phyloP scores from a whole-genome alignment of 2,113 vertebrate species.

The Otus sunia region DNA sequence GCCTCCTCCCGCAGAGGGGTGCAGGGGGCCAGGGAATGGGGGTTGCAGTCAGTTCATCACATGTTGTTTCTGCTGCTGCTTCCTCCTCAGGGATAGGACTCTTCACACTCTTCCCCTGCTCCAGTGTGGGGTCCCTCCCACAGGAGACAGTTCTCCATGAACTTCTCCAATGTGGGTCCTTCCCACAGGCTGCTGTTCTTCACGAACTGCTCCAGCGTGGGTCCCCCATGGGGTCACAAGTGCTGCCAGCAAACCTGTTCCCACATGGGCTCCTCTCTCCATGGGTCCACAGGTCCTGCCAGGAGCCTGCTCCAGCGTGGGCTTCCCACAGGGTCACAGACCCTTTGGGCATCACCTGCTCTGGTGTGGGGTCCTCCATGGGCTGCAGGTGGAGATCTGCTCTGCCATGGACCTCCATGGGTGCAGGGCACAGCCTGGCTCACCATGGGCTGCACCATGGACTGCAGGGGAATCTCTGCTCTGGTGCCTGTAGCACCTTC shows the following conservation, averaged over 20 bases:
- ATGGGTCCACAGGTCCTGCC: background rate
- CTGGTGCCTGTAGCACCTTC: background rate
- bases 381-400: background rate
- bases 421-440: background rate
- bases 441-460: background rate
- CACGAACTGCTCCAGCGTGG: background rate
- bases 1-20: background rate
- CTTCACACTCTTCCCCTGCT: background rate
- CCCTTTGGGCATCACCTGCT: background rate
- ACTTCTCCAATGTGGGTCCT: background rate
- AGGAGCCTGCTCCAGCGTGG: background rate
- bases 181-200: background rate
- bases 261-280: background rate
- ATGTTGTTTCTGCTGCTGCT: background rate
- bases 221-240: background rate
- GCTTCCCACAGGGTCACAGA: background rate
- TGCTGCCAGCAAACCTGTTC: background rate
- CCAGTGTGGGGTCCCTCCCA: background rate
- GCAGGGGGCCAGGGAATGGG: background rate
- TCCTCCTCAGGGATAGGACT: no score
- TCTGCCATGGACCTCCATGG: background rate
- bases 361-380: fast-evolving
- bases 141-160: background rate
- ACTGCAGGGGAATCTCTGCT: background rate
- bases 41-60: background rate